Evolutionary conservation across 2,888 invertebrate genomes (phyloP).

Genomic region (Lithophane leautieri): DNA sequence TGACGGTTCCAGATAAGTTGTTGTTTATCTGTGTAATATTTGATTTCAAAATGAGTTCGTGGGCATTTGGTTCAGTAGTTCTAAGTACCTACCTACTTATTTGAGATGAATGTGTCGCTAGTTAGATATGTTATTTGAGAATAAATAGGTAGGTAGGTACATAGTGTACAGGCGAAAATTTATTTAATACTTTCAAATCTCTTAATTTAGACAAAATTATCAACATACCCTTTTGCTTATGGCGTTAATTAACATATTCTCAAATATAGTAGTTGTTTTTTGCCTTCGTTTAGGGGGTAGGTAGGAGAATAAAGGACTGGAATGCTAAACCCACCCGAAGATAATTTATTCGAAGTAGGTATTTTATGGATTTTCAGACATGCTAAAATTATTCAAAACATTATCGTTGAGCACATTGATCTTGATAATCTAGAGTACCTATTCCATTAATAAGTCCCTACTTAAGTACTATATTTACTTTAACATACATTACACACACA

Average conservation of each 20-base stretch:
- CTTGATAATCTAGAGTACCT: constrained; percentile 1
- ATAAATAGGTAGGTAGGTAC: too few relatives aligned
- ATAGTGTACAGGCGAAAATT: too few relatives aligned
- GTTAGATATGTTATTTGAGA: too few relatives aligned
- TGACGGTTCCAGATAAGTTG: constrained; percentile 23
- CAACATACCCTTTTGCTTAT: neutral
- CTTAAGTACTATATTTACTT: neutral
- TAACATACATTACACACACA: too few relatives aligned
- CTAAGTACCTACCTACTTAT: neutral
- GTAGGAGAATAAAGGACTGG: too few relatives aligned
- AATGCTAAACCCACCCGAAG: too few relatives aligned
- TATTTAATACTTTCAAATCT: too few relatives aligned
- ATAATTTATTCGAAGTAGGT: neutral
- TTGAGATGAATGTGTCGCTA: constrained; percentile 12
- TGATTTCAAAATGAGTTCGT: constrained; percentile 9
- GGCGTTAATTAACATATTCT: neutral
- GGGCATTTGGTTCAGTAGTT: constrained; percentile 24
- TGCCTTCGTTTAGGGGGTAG: neutral
- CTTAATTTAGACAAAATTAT: too few relatives aligned
- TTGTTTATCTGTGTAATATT: neutral
- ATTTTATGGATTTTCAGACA: neutral
- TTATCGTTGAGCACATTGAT: constrained; percentile 3
- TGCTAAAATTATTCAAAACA: constrained; percentile 17
- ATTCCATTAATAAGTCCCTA: neutral
- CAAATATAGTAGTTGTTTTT: neutral